Evolutionary conservation across 2,888 invertebrate genomes (phyloP).

Genomic region (Trypoxylon attenuatum): DNA sequence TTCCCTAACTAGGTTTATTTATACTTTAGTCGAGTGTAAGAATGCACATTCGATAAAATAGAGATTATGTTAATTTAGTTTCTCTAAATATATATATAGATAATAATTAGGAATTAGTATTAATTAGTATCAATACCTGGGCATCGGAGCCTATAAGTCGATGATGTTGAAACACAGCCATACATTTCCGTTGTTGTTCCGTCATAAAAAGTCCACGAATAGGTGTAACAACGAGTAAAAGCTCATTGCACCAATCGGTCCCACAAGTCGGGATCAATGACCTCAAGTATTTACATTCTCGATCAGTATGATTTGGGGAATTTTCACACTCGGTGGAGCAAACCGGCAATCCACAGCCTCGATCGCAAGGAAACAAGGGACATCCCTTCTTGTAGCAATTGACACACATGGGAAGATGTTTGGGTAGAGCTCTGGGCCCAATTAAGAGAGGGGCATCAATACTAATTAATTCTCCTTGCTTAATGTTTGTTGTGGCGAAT

Average conservation of each 20-base stretch:
- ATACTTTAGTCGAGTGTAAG: too few relatives aligned
- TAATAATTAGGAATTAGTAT: background rate
- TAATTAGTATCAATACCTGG: too few relatives aligned
- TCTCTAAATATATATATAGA: too few relatives aligned
- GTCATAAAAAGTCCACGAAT: slow-evolving; percentile 73
- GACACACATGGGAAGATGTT: slow-evolving; percentile 78
- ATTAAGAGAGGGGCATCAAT: slow-evolving; percentile 82
- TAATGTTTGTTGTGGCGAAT: slow-evolving; percentile 81
- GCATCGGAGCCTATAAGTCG: slow-evolving; percentile 76
- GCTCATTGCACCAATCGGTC: slow-evolving; percentile 66
- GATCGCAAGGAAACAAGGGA: slow-evolving; percentile 76
- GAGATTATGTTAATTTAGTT: too few relatives aligned
- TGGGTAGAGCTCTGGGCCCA: slow-evolving; percentile 80
- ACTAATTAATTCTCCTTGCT: slow-evolving; percentile 82
- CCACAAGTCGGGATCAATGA: slow-evolving; percentile 76
- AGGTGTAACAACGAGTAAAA: slow-evolving; percentile 74
- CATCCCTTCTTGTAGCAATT: slow-evolving; percentile 78
- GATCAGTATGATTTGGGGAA: slow-evolving; percentile 76
- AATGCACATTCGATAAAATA: too few relatives aligned
- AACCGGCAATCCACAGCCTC: slow-evolving; percentile 82
- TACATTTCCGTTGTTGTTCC: slow-evolving; percentile 76
- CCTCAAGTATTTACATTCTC: slow-evolving; percentile 81
- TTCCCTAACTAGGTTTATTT: too few relatives aligned
- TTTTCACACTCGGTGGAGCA: slow-evolving; percentile 82
- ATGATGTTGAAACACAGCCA: slow-evolving; percentile 77